A percentile compares a stretch with the other conserved stretches of the same genome.
Conservation (phyloP, 2,888 invertebrate species). For the Mythimna pallens region DNA sequence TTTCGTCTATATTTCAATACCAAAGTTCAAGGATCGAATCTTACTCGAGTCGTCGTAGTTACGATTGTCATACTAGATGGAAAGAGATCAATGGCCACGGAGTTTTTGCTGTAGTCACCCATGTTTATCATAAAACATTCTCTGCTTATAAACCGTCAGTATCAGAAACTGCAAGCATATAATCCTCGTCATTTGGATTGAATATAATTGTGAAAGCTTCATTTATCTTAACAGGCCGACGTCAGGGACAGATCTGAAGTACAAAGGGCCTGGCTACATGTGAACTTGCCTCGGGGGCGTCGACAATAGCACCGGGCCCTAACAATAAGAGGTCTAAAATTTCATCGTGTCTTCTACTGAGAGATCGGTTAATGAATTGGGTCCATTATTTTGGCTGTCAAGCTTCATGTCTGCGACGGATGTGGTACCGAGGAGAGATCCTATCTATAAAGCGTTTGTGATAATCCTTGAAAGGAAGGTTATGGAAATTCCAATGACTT, state of each 20-base stretch:
- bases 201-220: slow-evolving; percentile 83
- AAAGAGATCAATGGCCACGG: slow-evolving; percentile 26
- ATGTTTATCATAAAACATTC: slow-evolving; percentile 20
- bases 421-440: slow-evolving; percentile 58
- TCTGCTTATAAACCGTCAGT: slow-evolving; percentile 41
- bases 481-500: slow-evolving; percentile 38
- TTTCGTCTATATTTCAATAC: slow-evolving; percentile 50
- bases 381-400: slow-evolving; percentile 70
- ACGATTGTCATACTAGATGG: slow-evolving; percentile 12
- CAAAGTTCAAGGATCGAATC: slow-evolving; percentile 40
- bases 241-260: slow-evolving; percentile 80
- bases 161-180: slow-evolving; percentile 49
- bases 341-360: slow-evolving; percentile 69
- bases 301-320: slow-evolving; percentile 74
- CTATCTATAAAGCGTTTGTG: slow-evolving; percentile 55
- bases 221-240: slow-evolving; percentile 83
- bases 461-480: slow-evolving; percentile 54
- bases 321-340: slow-evolving; percentile 79
- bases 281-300: slow-evolving; percentile 76
- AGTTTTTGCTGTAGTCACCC: slow-evolving; percentile 18
- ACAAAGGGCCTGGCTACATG: slow-evolving; percentile 82
- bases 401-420: slow-evolving; percentile 65
- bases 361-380: slow-evolving; percentile 72
- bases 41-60: slow-evolving; percentile 33
- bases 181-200: slow-evolving; percentile 69